Evolutionary conservation across 2,113 vertebrate genomes (phyloP).

Genomic region (Nothoprocta perdicaria): DNA sequence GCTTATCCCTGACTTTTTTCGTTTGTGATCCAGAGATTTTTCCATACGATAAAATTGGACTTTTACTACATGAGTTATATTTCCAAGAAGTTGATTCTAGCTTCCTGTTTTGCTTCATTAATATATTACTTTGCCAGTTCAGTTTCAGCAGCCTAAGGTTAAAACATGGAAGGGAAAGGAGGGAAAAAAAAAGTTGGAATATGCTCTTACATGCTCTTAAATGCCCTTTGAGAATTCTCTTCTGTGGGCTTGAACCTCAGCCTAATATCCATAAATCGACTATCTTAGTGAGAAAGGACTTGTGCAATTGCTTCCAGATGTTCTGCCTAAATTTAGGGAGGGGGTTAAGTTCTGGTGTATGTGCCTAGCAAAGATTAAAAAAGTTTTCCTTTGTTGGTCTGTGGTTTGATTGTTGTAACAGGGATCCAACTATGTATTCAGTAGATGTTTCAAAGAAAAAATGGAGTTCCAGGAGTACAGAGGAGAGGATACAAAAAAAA

Average conservation of each 20-base stretch:
- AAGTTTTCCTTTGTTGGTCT: neutral
- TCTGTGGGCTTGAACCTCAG: neutral
- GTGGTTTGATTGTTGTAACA: neutral
- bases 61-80: neutral
- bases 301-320: neutral
- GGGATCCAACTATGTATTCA: neutral
- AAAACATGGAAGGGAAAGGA: neutral
- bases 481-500: neutral
- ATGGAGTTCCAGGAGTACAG: neutral
- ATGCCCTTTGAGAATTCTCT: neutral
- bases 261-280: neutral
- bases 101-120: neutral
- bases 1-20: neutral
- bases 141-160: neutral
- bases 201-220: neutral
- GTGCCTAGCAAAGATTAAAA: neutral
- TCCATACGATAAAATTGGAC: neutral
- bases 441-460: neutral
- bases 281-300: neutral
- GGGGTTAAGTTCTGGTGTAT: neutral
- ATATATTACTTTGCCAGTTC: neutral
- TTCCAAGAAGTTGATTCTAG: neutral
- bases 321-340: neutral
- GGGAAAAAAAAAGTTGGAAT: neutral
- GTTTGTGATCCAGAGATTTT: neutral